Evolutionary conservation across 2,113 vertebrate genomes (phyloP).

Genomic region (Lasiurus borealis): DNA sequence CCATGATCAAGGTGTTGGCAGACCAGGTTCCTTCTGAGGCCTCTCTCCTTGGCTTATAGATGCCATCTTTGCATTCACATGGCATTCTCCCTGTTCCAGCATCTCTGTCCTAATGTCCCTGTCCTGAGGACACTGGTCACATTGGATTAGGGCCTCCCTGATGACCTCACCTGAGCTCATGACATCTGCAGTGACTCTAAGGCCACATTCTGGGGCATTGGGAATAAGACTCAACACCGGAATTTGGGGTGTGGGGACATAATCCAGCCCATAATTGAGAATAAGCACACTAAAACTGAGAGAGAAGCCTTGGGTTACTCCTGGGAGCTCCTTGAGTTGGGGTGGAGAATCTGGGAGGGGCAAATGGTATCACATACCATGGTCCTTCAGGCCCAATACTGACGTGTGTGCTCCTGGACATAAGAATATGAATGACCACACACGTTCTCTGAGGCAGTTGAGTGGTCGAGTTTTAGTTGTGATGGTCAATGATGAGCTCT

Average conservation of each 20-base stretch:
- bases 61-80: fast-evolving
- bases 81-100: fast-evolving
- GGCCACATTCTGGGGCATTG: background rate
- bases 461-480: background rate
- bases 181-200: background rate
- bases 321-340: background rate
- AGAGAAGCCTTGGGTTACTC: background rate
- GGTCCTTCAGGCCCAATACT: background rate
- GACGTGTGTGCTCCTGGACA: background rate
- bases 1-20: background rate
- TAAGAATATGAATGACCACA: background rate
- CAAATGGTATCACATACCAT: fast-evolving
- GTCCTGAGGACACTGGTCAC: too few species aligned
- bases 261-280: background rate
- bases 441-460: fast-evolving
- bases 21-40: background rate
- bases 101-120: background rate
- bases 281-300: background rate
- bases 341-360: background rate
- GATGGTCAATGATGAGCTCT: background rate
- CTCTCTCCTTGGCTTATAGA: background rate
- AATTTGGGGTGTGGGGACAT: background rate
- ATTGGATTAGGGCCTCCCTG: background rate
- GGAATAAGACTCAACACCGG: background rate
- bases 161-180: background rate